Evolutionary conservation across 2,113 vertebrate genomes (phyloP).

Genomic region (Bungarus multicinctus): DNA sequence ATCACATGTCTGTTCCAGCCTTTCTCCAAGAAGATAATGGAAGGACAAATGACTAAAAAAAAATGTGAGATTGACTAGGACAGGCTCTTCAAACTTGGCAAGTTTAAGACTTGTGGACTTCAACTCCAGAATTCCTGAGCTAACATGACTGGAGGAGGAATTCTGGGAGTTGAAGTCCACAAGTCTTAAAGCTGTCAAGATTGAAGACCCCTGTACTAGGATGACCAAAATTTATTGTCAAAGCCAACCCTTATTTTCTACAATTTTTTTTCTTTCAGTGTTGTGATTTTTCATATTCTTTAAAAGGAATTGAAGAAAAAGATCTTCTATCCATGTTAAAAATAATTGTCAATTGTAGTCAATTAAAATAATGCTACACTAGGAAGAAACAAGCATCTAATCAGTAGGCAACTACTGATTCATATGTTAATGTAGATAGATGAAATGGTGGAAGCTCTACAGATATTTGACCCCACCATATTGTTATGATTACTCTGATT

Average conservation of each 20-base stretch:
- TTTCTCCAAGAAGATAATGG: neutral
- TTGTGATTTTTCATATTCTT: neutral
- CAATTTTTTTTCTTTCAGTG: neutral
- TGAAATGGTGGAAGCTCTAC: neutral
- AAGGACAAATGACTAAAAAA: neutral
- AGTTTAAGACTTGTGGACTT: too few relatives aligned
- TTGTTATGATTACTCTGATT: neutral
- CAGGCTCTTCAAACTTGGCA: too few relatives aligned
- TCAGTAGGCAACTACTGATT: neutral
- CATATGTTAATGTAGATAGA: neutral
- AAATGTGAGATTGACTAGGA: neutral
- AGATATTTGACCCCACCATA: neutral
- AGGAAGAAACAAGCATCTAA: conserved; percentile 1
- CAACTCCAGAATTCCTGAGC: too few relatives aligned
- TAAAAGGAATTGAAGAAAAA: neutral
- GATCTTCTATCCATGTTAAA: neutral
- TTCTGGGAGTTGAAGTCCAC: too few relatives aligned
- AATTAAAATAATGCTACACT: neutral
- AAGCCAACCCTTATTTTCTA: neutral
- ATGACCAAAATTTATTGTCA: neutral
- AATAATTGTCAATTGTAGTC: neutral
- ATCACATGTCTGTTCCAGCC: neutral
- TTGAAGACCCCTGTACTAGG: neutral
- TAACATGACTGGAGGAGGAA: too few relatives aligned
- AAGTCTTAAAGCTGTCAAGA: too few relatives aligned